These are phyloP conservation scores for Pituophis catenifer DNA, from an alignment of 2,113 vertebrate genomes.

Conservation along the genomic window DNA sequence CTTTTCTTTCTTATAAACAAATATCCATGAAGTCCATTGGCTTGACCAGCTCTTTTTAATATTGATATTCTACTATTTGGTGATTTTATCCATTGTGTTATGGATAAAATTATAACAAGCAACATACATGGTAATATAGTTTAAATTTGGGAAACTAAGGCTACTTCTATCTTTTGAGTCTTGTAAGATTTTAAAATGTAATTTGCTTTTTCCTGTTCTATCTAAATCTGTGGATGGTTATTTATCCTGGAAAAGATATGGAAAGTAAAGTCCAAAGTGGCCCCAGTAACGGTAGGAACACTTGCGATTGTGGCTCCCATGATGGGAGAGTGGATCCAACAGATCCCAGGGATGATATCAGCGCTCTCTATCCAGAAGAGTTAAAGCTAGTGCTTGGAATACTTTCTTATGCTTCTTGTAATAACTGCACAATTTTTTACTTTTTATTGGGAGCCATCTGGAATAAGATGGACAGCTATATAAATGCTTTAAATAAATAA, in stretches of 20 bases:
- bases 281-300: too few species aligned
- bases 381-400: not conserved
- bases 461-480: not conserved
- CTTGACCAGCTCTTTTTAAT: not conserved
- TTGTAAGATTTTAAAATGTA: not conserved
- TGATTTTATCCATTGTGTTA: not conserved
- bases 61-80: not conserved
- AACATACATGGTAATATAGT: not conserved
- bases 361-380: not conserved
- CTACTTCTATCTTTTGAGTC: not conserved
- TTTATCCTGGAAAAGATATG: not conserved
- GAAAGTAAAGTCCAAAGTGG: too few species aligned
- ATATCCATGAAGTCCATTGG: not conserved
- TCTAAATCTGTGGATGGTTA: not conserved
- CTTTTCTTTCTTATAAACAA: not conserved
- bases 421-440: not conserved
- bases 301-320: not conserved
- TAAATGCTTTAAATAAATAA: not conserved
- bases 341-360: not conserved
- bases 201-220: not conserved
- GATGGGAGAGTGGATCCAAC: not conserved
- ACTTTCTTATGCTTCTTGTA: not conserved
- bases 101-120: not conserved
- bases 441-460: not conserved
- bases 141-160: not conserved